Conservation (phyloP, 1,140 invertebrate species). For the Drosophila navojoa region DNA sequence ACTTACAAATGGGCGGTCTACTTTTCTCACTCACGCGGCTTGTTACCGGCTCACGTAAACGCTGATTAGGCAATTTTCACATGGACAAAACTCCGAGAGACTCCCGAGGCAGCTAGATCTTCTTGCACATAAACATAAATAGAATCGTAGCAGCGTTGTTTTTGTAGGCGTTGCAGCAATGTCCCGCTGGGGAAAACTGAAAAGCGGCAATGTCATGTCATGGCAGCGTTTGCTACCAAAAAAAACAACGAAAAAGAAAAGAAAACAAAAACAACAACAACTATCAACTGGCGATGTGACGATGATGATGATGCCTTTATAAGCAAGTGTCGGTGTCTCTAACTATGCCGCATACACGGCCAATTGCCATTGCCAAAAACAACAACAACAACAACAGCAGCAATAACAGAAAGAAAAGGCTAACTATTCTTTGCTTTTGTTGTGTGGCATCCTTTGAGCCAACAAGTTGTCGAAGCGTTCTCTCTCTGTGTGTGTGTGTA, state of each 20-base stretch:
- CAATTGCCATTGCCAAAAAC: conserved; percentile 65
- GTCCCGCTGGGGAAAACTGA: conserved; percentile 21
- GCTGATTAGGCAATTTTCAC: conserved; percentile 68
- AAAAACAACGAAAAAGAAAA: conserved; percentile 1
- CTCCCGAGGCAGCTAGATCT: background rate
- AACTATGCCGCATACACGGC: conserved; percentile 61
- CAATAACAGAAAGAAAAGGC: conserved; percentile 2
- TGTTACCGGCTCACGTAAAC: conserved; percentile 48
- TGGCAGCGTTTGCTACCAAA: conserved; percentile 37
- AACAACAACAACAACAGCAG: conserved; percentile 51
- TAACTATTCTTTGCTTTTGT: conserved; percentile 34
- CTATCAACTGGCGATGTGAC: conserved; percentile 24
- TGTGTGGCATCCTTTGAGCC: conserved; percentile 46
- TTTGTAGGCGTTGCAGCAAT: conserved; percentile 31
- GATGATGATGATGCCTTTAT: conserved; percentile 55
- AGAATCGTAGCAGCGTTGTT: conserved; percentile 5
- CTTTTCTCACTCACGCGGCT: conserved; percentile 27
- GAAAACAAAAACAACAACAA: background rate
- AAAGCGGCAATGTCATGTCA: conserved; percentile 59
- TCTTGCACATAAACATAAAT: background rate
- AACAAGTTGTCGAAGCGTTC: conserved; percentile 54
- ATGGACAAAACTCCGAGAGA: conserved; percentile 11
- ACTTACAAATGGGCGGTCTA: conserved; percentile 18
- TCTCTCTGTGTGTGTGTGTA: background rate
- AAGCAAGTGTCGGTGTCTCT: conserved; percentile 51